These are phyloP conservation scores for Helicolenus hilgendorfi DNA, from an alignment of 2,797 vertebrate species.

Conservation along the genomic window DNA sequence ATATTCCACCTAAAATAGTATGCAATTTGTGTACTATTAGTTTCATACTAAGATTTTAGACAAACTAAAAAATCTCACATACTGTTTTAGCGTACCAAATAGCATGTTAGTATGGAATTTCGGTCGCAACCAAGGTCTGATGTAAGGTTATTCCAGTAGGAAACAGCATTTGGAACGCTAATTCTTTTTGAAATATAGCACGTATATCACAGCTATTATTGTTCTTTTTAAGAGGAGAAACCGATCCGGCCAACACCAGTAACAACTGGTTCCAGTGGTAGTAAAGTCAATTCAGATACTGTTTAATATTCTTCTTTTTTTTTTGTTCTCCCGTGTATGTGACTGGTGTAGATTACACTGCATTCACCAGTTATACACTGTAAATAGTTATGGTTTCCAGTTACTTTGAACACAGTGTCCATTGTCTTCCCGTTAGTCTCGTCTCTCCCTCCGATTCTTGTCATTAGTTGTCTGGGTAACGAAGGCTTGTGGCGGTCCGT, in stretches of 20 bases:
- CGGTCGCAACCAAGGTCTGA: too few species aligned
- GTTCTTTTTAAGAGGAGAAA: neutral
- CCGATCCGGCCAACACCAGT: neutral
- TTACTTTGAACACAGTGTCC: conserved; percentile 35
- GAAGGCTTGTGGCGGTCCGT: conserved; percentile 51
- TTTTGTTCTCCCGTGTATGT: neutral
- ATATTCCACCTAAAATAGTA: too few species aligned
- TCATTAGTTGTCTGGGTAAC: conserved; percentile 86
- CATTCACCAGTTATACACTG: neutral
- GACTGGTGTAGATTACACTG: neutral
- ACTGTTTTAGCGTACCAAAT: too few species aligned
- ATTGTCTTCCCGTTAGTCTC: conserved; percentile 62
- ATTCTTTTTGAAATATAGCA: neutral
- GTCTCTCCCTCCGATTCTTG: conserved; percentile 64
- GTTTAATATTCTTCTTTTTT: neutral
- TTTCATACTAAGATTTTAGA: too few species aligned
- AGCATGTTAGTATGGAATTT: too few species aligned
- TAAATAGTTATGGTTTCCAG: conserved; percentile 29
- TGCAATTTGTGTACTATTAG: too few species aligned
- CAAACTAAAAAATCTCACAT: too few species aligned
- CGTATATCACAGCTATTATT: neutral
- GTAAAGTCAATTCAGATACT: neutral
- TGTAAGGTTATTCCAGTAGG: too few species aligned
- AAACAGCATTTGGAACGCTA: too few species aligned
- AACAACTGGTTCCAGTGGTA: neutral